A percentile compares a stretch with the other conserved stretches of the same genome.
Evolutionary conservation across 1,140 invertebrate genomes (phyloP).

Genomic region (Rhopalosiphum padi): DNA sequence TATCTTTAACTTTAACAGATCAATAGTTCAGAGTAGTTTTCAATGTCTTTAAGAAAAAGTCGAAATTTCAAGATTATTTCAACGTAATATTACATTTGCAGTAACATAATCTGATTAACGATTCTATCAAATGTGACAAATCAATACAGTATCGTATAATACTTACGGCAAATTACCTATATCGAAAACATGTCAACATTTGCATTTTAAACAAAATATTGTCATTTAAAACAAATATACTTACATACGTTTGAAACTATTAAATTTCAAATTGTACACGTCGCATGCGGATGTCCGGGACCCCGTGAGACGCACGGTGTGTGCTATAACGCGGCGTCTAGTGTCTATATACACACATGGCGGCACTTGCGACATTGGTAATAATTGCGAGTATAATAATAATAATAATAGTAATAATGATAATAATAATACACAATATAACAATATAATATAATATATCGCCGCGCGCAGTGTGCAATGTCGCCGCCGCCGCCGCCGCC

Average conservation of each 20-base stretch:
- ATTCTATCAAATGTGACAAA: too few relatives aligned
- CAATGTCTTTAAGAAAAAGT: too few relatives aligned
- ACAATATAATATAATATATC: background rate
- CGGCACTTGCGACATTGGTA: background rate
- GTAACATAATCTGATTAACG: too few relatives aligned
- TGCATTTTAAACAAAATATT: too few relatives aligned
- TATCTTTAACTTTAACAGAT: too few relatives aligned
- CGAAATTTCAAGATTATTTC: too few relatives aligned
- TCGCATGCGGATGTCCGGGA: background rate
- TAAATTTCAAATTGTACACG: background rate
- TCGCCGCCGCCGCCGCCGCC: background rate
- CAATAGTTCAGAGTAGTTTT: too few relatives aligned
- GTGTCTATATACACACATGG: background rate
- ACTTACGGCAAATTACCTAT: too few relatives aligned
- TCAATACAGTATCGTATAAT: too few relatives aligned
- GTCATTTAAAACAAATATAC: too few relatives aligned
- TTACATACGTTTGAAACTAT: background rate
- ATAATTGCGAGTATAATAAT: slow-evolving; percentile 1
- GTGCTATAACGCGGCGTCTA: background rate
- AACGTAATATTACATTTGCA: too few relatives aligned
- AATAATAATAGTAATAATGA: background rate
- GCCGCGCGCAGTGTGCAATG: background rate
- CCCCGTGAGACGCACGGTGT: background rate
- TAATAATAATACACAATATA: slow-evolving; percentile 8
- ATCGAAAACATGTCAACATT: too few relatives aligned